phyloP scores from a whole-genome alignment of 1,140 invertebrate species.

The Trichomalopsis sarcophagae region DNA sequence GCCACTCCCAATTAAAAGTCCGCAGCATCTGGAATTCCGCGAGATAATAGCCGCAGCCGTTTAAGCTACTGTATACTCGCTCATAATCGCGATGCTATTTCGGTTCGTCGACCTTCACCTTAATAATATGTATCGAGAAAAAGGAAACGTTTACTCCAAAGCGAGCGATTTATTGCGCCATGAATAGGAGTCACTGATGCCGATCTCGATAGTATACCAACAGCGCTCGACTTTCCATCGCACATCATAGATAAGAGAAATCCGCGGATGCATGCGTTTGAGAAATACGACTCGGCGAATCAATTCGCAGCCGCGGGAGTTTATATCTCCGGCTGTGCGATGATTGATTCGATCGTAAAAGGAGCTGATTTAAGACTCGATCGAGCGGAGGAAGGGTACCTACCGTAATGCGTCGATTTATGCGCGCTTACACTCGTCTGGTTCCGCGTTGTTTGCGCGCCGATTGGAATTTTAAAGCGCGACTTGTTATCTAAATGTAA shows the following conservation, averaged over 20 bases:
- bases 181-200: not conserved
- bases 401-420: not conserved
- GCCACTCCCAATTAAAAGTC: slow-evolving; percentile 34
- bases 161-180: not conserved
- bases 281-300: not conserved
- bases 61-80: no score
- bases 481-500: not conserved
- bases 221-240: not conserved
- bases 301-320: not conserved
- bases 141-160: not conserved
- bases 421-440: no score
- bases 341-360: not conserved
- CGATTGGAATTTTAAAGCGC: not conserved
- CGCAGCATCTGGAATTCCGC: not conserved
- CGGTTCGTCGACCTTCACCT: slow-evolving; percentile 41
- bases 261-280: not conserved
- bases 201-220: not conserved
- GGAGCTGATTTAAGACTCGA: not conserved
- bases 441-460: no score
- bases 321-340: not conserved
- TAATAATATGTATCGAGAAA: slow-evolving; percentile 34
- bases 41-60: not conserved
- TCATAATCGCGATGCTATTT: not conserved
- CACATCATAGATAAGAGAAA: not conserved
- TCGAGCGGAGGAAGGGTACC: not conserved